Conservation (phyloP, 2,797 vertebrate genomes). For the Corythornis leucogaster region DNA sequence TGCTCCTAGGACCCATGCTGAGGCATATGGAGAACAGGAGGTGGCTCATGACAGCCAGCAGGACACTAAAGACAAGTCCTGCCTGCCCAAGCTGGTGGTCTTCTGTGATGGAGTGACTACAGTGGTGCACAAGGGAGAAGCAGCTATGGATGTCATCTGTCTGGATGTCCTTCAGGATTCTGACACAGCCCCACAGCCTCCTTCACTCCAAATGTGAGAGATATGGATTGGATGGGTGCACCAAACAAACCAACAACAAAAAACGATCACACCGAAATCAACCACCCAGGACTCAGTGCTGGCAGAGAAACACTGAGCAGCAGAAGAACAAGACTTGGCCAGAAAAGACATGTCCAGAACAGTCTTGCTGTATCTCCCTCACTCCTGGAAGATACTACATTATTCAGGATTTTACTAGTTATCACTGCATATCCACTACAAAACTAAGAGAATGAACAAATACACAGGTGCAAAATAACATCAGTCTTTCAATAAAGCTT, state of each 20-base stretch:
- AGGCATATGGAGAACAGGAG: background rate
- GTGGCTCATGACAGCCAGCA: background rate
- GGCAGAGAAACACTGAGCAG: background rate
- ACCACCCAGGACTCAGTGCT: background rate
- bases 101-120: background rate
- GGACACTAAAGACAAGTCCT: background rate
- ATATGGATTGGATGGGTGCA: background rate
- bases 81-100: background rate
- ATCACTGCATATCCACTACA: background rate
- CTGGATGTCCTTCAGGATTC: background rate
- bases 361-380: background rate
- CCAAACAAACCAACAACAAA: too few species aligned
- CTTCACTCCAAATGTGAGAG: background rate
- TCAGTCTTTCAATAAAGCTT: background rate
- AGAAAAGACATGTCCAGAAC: background rate
- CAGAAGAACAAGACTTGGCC: background rate
- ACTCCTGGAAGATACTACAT: slow-evolving; percentile 31
- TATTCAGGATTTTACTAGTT: slow-evolving; percentile 40
- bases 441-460: slow-evolving; percentile 3
- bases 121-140: background rate
- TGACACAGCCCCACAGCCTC: background rate
- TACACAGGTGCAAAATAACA: background rate
- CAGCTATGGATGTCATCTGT: background rate
- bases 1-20: background rate
- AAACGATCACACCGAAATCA: background rate